Evolutionary conservation across 2,797 vertebrate species (phyloP).

Genomic region (Fistularia commersonii): DNA sequence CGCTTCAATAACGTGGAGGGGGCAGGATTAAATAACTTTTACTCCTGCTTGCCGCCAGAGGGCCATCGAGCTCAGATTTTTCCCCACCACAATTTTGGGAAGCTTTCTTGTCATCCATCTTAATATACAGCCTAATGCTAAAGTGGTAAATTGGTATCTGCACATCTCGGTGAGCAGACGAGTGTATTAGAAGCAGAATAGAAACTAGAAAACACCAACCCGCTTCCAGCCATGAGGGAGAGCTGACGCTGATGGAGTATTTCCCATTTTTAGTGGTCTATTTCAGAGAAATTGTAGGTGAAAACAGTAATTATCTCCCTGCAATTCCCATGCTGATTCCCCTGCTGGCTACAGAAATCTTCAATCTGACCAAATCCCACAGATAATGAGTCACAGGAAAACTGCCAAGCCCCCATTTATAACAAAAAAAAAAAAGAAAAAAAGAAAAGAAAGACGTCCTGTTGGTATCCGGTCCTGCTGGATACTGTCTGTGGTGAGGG

Average conservation of each 20-base stretch:
- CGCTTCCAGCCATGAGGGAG: slow-evolving; percentile 6
- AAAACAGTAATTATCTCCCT: slow-evolving; percentile 30
- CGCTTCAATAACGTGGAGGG: too few relatives aligned
- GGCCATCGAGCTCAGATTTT: too few relatives aligned
- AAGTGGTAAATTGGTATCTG: too few relatives aligned
- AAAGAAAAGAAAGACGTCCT: slow-evolving; percentile 14
- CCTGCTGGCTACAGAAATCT: slow-evolving; percentile 27
- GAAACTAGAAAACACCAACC: slow-evolving; percentile 4
- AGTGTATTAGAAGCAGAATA: too few relatives aligned
- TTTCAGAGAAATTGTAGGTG: slow-evolving; percentile 30
- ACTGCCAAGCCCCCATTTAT: slow-evolving; percentile 25
- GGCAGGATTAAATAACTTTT: too few relatives aligned
- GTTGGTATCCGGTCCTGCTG: slow-evolving; percentile 18
- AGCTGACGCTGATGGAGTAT: slow-evolving; percentile 24
- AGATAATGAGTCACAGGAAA: slow-evolving; percentile 41
- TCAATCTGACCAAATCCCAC: slow-evolving; percentile 12
- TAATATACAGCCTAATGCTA: too few relatives aligned
- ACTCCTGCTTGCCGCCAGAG: too few relatives aligned
- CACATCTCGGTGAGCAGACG: too few relatives aligned
- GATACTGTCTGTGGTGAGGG: slow-evolving; percentile 16
- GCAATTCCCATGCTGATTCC: slow-evolving; percentile 21
- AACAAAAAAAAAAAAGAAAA: slow-evolving; percentile 9
- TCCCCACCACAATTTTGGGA: too few relatives aligned
- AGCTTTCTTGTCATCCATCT: too few relatives aligned
- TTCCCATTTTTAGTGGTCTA: slow-evolving; percentile 24